phyloP scores from a whole-genome alignment of 1,140 invertebrate genomes.

The Bilobella aurantiaca region DNA sequence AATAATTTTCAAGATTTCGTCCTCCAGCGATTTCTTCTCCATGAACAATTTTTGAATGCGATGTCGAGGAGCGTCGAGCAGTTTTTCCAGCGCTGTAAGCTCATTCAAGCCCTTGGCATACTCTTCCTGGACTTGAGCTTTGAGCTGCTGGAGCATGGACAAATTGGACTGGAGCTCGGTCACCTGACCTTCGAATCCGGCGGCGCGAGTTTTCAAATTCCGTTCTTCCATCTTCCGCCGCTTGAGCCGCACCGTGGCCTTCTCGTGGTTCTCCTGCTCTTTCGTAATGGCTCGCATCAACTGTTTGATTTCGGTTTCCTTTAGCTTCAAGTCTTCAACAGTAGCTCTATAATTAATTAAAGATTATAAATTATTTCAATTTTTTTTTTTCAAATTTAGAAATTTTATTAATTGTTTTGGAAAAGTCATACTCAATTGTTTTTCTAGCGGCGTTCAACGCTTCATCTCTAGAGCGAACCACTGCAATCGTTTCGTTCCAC shows the following conservation, averaged over 20 bases:
- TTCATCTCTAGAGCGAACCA: slow-evolving; percentile 56
- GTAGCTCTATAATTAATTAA: slow-evolving; percentile 43
- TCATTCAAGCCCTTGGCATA: slow-evolving; percentile 37
- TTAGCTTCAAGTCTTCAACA: slow-evolving; percentile 53
- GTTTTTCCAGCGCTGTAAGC: slow-evolving; percentile 30
- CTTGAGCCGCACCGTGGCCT: slow-evolving; percentile 37
- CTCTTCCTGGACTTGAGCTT: slow-evolving; percentile 18
- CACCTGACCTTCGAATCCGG: slow-evolving; percentile 10
- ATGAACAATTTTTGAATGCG: slow-evolving; percentile 46
- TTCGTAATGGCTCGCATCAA: slow-evolving; percentile 47
- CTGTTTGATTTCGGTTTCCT: slow-evolving; percentile 48
- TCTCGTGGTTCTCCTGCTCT: slow-evolving; percentile 40
- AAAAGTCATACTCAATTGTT: slow-evolving; percentile 46
- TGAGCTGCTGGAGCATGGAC: slow-evolving; percentile 13
- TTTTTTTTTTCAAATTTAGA: no score
- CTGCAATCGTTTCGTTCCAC: slow-evolving; percentile 59
- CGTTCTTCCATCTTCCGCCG: slow-evolving; percentile 26
- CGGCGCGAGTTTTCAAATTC: slow-evolving; percentile 9
- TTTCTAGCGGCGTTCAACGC: slow-evolving; percentile 49
- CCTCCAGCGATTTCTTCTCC: slow-evolving; percentile 50
- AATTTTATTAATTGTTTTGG: slow-evolving; percentile 10
- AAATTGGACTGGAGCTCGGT: slow-evolving; percentile 16
- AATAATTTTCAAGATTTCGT: slow-evolving; percentile 51
- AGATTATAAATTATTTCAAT: background rate
- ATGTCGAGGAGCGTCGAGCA: slow-evolving; percentile 41